Conservation (phyloP, 2,888 invertebrate species). For the Carcina quercana region DNA sequence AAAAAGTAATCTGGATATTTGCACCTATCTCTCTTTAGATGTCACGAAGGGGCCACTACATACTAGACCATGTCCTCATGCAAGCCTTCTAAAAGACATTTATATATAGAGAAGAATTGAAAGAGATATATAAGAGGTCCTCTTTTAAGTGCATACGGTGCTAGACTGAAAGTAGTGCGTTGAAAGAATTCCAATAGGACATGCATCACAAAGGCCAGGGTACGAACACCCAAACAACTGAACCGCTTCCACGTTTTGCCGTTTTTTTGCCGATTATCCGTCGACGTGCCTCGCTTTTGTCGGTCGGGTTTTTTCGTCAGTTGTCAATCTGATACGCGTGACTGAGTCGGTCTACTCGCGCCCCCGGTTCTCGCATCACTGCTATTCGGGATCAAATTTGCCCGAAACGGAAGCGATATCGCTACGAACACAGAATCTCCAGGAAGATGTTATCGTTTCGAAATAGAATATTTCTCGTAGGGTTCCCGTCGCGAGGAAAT, state of each 20-base stretch:
- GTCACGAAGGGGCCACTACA: no score
- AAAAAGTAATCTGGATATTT: no score
- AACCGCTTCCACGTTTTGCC: neutral
- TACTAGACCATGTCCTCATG: no score
- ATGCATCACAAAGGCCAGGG: neutral
- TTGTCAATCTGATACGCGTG: conserved; percentile 58
- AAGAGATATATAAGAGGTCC: no score
- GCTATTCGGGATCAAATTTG: conserved; percentile 41
- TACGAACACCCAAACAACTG: neutral
- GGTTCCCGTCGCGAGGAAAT: conserved; percentile 12
- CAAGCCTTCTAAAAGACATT: no score
- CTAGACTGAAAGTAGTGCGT: no score
- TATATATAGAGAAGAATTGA: no score
- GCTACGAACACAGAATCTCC: conserved; percentile 27
- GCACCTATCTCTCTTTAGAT: no score
- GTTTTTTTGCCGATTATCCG: conserved; percentile 6
- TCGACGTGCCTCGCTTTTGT: conserved; percentile 12
- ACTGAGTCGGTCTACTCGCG: conserved; percentile 32
- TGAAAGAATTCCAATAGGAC: no score
- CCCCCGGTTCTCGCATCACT: conserved; percentile 34
- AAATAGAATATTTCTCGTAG: conserved; percentile 18
- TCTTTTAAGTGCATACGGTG: no score
- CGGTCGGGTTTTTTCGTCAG: conserved; percentile 33
- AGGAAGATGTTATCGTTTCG: conserved; percentile 24
- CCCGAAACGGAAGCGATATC: conserved; percentile 36